Evolutionary conservation across 2,888 invertebrate genomes (phyloP), one percentile per base, ranked within the genome.

Genomic region (Oligia latruncula): DNA sequence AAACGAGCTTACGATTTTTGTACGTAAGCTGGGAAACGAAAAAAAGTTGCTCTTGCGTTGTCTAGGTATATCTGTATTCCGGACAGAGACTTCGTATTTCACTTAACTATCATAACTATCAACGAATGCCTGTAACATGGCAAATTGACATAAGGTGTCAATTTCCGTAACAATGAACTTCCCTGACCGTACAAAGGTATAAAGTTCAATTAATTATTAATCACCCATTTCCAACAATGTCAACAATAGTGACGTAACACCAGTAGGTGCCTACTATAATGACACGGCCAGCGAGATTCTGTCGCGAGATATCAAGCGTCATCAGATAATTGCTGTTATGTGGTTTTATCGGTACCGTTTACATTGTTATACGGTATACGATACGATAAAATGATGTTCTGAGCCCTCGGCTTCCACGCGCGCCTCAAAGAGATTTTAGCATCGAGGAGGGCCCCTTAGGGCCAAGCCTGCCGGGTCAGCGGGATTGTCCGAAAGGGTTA

Each of bases 231-330:
- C 9, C 0, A 65, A 52, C 46, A 66, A 62, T 66, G 40, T 72
- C 66, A 74, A 83, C 62, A 82, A 17, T 17, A 0, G 13, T 82
- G 75, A 78, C 82, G 74, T 74, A 65, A 64, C 0, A 15, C 4
- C 4, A 1, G 17, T 55, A 15, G 2, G 13, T 20, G 15, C 5
- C 1, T 52, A 29, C 23, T 13, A 4, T 68, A 74, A 62, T 71
- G 52, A 77, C n/a, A 77, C 43, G 65, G 64, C 52, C n/a, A 70
- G 55, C 49, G 2, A 72, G 60, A 58, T 76, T 52, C 58, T 64
- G 15, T 43, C 29, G 58, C 70, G 13, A 64, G 68, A 58, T 70
- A 75, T 20, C 2, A 13, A 52, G 13, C 85, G 86, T 85, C 84
- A 82, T 78, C 60, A 35, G 29, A 23, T 81, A 77, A 85, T 82